Evolutionary conservation across 2,113 vertebrate species (phyloP).

Genomic region (Hiodon tergisus): DNA sequence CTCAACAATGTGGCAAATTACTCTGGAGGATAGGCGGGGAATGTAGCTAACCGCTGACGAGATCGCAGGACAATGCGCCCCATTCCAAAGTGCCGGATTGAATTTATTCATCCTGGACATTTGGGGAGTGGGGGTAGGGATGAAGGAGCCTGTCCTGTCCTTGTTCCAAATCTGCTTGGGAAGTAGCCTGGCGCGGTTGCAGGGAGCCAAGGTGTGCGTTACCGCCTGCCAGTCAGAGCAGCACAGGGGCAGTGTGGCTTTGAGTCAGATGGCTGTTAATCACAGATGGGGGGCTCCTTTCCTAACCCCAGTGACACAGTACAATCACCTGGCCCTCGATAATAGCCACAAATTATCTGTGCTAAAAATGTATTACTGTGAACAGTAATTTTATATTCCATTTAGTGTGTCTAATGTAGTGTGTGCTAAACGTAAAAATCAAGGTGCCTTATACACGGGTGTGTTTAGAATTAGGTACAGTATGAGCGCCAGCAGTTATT

Average conservation of each 20-base stretch:
- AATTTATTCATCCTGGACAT: conserved; percentile 20
- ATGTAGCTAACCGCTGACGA: conserved; percentile 6
- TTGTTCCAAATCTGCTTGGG: conserved; percentile 5
- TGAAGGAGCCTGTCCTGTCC: background rate
- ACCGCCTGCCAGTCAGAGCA: background rate
- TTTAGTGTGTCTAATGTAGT: no score
- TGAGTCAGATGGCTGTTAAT: background rate
- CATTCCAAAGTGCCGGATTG: background rate
- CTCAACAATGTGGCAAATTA: conserved; percentile 40
- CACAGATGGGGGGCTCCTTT: background rate
- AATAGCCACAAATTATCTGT: background rate
- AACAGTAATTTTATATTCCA: no score
- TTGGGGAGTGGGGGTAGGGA: background rate
- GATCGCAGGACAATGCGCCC: conserved; percentile 5
- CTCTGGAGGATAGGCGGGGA: conserved; percentile 14
- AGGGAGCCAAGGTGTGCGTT: no score
- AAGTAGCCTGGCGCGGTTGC: background rate
- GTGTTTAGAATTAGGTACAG: no score
- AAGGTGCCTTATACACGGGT: no score
- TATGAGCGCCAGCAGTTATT: no score
- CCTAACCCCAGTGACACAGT: background rate
- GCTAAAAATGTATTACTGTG: background rate
- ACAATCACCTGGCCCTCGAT: background rate
- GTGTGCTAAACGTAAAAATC: no score
- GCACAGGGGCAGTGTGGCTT: background rate